These are phyloP conservation scores for Acinonyx jubatus DNA, from an alignment of 2,113 vertebrate species.

Conservation along the genomic window DNA sequence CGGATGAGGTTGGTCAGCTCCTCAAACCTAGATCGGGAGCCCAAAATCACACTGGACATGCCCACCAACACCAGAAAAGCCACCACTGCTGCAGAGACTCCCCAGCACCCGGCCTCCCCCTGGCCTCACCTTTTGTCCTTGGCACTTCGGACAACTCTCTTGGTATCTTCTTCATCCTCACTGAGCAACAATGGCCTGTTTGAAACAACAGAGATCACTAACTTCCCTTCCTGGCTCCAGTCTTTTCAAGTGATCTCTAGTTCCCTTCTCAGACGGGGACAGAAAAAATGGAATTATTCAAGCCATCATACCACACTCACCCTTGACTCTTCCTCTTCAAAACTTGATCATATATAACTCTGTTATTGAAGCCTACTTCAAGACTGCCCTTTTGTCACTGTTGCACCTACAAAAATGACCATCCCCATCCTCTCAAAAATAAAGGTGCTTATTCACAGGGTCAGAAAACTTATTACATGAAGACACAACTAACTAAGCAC, in stretches of 20 bases:
- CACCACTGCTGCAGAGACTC: not conserved
- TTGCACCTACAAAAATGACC: not conserved
- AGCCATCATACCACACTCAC: not conserved
- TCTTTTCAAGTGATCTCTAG: not conserved
- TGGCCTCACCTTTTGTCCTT: constrained; percentile 92
- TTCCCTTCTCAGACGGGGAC: not conserved
- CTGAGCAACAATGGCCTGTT: constrained; percentile 90
- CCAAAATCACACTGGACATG: not conserved
- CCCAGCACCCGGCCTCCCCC: not conserved
- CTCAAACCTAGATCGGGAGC: constrained; percentile 87
- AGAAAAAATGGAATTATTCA: not conserved
- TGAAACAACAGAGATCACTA: constrained; percentile 28
- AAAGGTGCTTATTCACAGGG: not conserved
- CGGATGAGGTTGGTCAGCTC: constrained; percentile 95
- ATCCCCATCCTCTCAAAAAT: not conserved
- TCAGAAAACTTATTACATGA: not conserved
- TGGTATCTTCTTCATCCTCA: constrained; percentile 95
- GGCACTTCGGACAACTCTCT: constrained; percentile 94
- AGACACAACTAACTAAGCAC: not conserved
- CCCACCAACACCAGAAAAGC: not conserved
- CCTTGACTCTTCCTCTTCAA: not conserved
- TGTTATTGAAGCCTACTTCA: not conserved
- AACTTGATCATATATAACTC: not conserved
- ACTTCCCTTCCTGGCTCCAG: not conserved
- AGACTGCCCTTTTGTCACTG: not conserved